A percentile compares a stretch with the other conserved stretches of the same genome.
Evolutionary conservation across 2,797 vertebrate species (phyloP).

Genomic region (Heliangelus exortis): DNA sequence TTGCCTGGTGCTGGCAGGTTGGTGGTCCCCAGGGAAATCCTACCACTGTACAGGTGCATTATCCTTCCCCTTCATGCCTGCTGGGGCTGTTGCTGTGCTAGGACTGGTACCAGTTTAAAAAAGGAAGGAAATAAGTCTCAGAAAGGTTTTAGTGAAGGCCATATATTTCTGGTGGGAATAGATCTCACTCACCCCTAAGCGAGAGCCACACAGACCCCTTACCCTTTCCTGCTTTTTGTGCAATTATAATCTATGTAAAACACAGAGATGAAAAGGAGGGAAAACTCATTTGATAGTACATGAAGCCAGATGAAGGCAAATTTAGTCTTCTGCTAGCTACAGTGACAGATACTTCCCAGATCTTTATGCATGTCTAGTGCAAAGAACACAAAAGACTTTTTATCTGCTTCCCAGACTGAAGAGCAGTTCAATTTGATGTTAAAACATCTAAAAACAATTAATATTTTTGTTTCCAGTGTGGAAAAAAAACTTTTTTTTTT

Average conservation of each 20-base stretch:
- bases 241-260: neutral
- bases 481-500: neutral
- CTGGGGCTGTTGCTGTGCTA: neutral
- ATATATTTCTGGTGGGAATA: neutral
- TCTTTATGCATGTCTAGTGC: neutral
- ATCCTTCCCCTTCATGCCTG: neutral
- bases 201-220: neutral
- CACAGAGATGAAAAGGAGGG: neutral
- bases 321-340: neutral
- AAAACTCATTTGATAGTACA: neutral
- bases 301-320: neutral
- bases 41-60: neutral
- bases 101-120: neutral
- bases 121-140: neutral
- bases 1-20: neutral
- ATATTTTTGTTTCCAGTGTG: slow-evolving; percentile 1
- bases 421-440: neutral
- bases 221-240: neutral
- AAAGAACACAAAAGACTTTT: neutral
- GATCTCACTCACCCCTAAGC: neutral
- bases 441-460: slow-evolving; percentile 40
- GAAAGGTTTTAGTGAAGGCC: neutral
- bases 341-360: neutral
- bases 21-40: neutral
- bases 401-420: neutral